Evolutionary conservation across 2,797 vertebrate species (phyloP).

Genomic region (Cottoperca gobio): DNA sequence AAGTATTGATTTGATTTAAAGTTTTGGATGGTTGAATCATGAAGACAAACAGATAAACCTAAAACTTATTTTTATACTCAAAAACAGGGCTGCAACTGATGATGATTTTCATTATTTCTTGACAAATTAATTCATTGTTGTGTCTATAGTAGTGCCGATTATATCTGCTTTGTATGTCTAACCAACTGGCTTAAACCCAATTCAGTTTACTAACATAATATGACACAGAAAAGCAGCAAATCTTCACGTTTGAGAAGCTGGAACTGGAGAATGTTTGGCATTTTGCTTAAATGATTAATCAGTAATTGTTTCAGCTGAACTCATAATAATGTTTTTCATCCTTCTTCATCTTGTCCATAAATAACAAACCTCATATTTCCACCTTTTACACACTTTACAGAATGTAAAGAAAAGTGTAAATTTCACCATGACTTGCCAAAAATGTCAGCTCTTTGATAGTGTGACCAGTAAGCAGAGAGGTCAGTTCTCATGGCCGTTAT

Average conservation of each 20-base stretch:
- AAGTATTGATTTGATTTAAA: no score
- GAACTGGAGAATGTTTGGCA: neutral
- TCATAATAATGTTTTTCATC: neutral
- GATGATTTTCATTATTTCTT: neutral
- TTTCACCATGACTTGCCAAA: neutral
- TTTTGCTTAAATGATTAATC: neutral
- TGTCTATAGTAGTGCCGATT: neutral
- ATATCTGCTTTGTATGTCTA: neutral
- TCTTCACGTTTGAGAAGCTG: neutral
- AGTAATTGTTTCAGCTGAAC: neutral
- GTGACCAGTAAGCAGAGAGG: neutral
- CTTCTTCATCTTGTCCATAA: neutral
- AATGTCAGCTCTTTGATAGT: neutral
- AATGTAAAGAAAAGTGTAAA: neutral
- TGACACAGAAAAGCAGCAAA: neutral
- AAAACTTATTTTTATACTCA: neutral
- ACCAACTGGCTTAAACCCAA: neutral
- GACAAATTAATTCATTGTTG: neutral
- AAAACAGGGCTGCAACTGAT: neutral
- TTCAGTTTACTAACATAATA: neutral
- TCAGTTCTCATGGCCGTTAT: slow-evolving; percentile 14
- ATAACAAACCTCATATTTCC: neutral
- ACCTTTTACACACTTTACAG: neutral
- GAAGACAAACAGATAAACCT: neutral
- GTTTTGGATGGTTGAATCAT: neutral